Evolutionary conservation across 2,888 invertebrate genomes (phyloP), one percentile per base, ranked within the genome.

Genomic region (Eupithecia insigniata): DNA sequence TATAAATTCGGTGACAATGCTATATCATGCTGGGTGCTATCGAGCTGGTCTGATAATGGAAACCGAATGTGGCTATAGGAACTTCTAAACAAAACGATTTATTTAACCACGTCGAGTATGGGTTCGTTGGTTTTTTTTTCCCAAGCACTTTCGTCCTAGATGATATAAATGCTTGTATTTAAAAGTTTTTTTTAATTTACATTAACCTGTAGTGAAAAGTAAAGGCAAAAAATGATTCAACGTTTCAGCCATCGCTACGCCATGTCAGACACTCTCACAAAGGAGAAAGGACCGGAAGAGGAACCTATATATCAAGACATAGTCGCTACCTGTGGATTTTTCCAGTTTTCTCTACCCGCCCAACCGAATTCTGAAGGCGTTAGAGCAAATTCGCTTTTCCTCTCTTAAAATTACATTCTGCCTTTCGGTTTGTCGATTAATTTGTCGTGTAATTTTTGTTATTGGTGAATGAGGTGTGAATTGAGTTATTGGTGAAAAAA

Each of bases 231-330:
- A 22, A 22, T 60, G 30, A 0, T 30, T 26, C 55, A 55, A 3
- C 55, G 26, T 55, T 26, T 18, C 60, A 7, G 6, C 28, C 16
- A 30, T 60, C 60, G 60, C 28, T 60, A 60, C 30, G 8, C 60
- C 55, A 55, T 26, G 26, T 64, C 67, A 73, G 72, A 67, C 72
- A 76, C 73, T 72, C 76, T 26, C 72, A 77, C 77, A 55, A 51
- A 55, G 55, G 12, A 55, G 55, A 78, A 77, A 77, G 74, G 73
- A 60, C 69, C 75, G 80, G 80, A 79, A 78, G 73, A 69, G 78
- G 78, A 79, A 75, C 74, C 75, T 75, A 80, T 80, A 78, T 75
- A 78, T 80, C 79, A 80, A 75, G 77, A 65, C 70, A 71, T 73
- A 70, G 78, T 69, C 66, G 70, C 75, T 76, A 77, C 79, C 79